A percentile compares a stretch with the other conserved stretches of the same genome.
These are phyloP conservation scores for Ganaspis brasiliensis DNA, from an alignment of 2,888 invertebrate genomes.

Conservation along the genomic window DNA sequence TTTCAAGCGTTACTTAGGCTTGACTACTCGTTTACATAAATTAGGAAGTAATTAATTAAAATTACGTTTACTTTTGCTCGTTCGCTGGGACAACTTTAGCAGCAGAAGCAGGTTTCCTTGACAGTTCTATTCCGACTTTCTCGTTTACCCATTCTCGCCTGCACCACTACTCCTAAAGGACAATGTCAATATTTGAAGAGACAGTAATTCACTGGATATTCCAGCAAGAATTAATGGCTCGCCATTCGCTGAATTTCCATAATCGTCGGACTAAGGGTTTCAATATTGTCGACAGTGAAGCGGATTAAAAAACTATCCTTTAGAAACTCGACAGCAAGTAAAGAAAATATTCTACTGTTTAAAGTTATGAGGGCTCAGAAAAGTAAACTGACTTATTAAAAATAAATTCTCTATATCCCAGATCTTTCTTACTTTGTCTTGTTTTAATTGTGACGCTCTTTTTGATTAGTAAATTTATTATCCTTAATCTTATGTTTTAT, in stretches of 20 bases:
- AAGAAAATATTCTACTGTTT: neutral
- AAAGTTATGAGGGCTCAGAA: too few species aligned
- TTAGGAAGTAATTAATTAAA: slow-evolving; percentile 71
- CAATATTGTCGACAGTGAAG: slow-evolving; percentile 4
- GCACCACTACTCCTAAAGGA: slow-evolving; percentile 52
- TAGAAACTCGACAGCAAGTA: neutral
- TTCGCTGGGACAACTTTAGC: slow-evolving; percentile 46
- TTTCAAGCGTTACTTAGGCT: slow-evolving; percentile 42
- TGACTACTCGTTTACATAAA: slow-evolving; percentile 68
- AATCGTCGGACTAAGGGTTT: slow-evolving; percentile 36
- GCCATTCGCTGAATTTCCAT: slow-evolving; percentile 34
- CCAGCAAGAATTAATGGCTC: slow-evolving; percentile 58
- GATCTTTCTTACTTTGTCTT: too few species aligned
- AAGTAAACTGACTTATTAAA: too few species aligned
- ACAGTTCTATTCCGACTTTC: slow-evolving; percentile 59
- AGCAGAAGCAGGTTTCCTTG: slow-evolving; percentile 59
- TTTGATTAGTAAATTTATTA: too few species aligned
- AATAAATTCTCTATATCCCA: too few species aligned
- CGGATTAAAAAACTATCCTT: slow-evolving; percentile 1
- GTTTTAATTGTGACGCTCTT: too few species aligned
- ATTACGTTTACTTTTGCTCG: slow-evolving; percentile 69
- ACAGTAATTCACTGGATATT: slow-evolving; percentile 63
- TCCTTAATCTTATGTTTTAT: too few species aligned
- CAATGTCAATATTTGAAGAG: slow-evolving; percentile 73
- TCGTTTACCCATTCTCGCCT: slow-evolving; percentile 44